These are phyloP conservation scores for Nymphalis c-album DNA, from an alignment of 2,888 invertebrate species.

Conservation along the genomic window DNA sequence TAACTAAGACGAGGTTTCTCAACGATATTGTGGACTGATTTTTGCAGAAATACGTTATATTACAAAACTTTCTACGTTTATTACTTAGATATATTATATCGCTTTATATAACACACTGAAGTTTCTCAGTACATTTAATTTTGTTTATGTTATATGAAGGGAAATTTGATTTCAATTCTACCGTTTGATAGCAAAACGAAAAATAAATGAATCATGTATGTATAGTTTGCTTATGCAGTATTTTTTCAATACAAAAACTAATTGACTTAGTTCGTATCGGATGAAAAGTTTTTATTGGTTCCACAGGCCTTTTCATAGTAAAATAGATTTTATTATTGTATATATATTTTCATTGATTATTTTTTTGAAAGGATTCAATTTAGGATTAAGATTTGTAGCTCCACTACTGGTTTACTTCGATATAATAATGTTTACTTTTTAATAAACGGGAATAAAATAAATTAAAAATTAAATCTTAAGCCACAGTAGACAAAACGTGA, in stretches of 20 bases:
- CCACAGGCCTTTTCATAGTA: slow-evolving; percentile 7
- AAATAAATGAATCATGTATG: neutral
- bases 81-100: too few species aligned
- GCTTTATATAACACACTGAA: too few species aligned
- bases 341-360: slow-evolving; percentile 13
- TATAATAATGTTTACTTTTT: too few species aligned
- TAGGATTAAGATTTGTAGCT: neutral
- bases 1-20: too few species aligned
- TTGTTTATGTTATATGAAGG: neutral
- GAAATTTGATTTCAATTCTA: neutral
- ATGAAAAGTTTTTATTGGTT: slow-evolving; percentile 15
- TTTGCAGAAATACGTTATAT: too few species aligned
- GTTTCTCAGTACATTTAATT: too few species aligned
- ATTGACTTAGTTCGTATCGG: slow-evolving; percentile 23
- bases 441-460: too few species aligned
- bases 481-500: too few species aligned
- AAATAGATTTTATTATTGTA: slow-evolving; percentile 10
- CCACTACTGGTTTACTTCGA: neutral
- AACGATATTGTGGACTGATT: too few species aligned
- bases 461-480: too few species aligned
- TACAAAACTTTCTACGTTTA: too few species aligned
- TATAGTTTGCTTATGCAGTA: slow-evolving; percentile 13
- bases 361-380: neutral
- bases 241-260: slow-evolving; percentile 27
- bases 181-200: neutral